phyloP scores from a whole-genome alignment of 2,888 invertebrate genomes.

The Boloria selene region DNA sequence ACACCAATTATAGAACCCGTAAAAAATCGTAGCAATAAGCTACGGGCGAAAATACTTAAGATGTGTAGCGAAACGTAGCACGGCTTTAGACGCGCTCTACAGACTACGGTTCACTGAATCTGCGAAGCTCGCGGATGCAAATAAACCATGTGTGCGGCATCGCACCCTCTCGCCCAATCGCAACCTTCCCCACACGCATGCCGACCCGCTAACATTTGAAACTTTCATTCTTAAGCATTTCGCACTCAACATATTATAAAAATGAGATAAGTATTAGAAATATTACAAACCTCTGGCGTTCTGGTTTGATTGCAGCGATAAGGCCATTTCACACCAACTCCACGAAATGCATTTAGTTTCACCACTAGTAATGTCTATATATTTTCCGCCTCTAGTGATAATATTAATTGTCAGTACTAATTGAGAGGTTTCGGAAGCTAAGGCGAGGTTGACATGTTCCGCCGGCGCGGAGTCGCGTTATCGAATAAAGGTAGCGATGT shows the following conservation, averaged over 20 bases:
- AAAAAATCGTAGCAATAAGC: slow-evolving; percentile 35
- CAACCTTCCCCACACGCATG: slow-evolving; percentile 71
- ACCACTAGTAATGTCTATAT: slow-evolving; percentile 50
- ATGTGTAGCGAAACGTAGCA: slow-evolving; percentile 64
- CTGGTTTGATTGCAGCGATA: slow-evolving; percentile 83
- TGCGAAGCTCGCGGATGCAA: slow-evolving; percentile 76
- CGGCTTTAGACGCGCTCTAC: slow-evolving; percentile 57
- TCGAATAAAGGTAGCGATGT: slow-evolving; percentile 60
- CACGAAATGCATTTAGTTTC: slow-evolving; percentile 74
- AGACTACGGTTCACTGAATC: slow-evolving; percentile 80
- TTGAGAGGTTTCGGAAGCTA: neutral
- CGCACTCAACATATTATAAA: slow-evolving; percentile 48
- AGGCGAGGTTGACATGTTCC: slow-evolving; percentile 60
- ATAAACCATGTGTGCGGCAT: slow-evolving; percentile 76
- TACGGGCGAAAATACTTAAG: slow-evolving; percentile 46
- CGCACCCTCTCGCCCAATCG: slow-evolving; percentile 67
- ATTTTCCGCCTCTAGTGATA: slow-evolving; percentile 40
- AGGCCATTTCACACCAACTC: slow-evolving; percentile 81
- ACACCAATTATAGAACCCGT: neutral
- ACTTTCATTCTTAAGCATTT: slow-evolving; percentile 67
- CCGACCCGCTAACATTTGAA: slow-evolving; percentile 73
- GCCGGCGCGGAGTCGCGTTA: slow-evolving; percentile 65
- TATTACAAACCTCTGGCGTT: slow-evolving; percentile 78
- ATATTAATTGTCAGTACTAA: neutral
- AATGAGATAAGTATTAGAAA: slow-evolving; percentile 46